These are phyloP conservation scores for Drosophila meridionalis DNA, from an alignment of 2,888 invertebrate species.

Conservation along the genomic window DNA sequence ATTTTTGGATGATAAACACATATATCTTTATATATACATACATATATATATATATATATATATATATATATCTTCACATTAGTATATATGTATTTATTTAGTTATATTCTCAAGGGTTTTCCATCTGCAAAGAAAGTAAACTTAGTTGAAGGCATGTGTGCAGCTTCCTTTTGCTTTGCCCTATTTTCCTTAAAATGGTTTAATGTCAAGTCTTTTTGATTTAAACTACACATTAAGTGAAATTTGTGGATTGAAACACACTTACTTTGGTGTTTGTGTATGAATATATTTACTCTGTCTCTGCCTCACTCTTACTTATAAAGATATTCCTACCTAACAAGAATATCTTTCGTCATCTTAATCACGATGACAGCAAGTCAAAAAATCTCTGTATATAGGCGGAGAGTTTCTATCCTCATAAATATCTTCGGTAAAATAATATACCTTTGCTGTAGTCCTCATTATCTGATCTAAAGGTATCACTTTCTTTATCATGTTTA, in stretches of 20 bases:
- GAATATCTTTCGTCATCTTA: no score
- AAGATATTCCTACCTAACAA: no score
- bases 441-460: no score
- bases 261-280: constrained; percentile 49
- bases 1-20: constrained; percentile 15
- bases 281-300: constrained; percentile 39
- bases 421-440: no score
- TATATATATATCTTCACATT: no score
- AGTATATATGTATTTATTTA: background rate
- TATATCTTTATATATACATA: background rate
- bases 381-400: no score
- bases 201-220: constrained; percentile 11
- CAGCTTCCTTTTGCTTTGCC: constrained; percentile 33
- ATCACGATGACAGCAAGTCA: no score
- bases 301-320: background rate
- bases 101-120: background rate
- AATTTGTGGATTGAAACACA: constrained; percentile 71
- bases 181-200: constrained; percentile 31
- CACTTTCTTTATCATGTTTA: background rate
- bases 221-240: constrained; percentile 27
- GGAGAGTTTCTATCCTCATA: no score
- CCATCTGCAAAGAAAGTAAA: constrained; percentile 15
- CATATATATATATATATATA: background rate
- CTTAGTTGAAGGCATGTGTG: constrained; percentile 7
- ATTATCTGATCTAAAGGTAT: background rate